Conservation (phyloP, 2,113 vertebrate genomes). For the Scolopax mira region DNA sequence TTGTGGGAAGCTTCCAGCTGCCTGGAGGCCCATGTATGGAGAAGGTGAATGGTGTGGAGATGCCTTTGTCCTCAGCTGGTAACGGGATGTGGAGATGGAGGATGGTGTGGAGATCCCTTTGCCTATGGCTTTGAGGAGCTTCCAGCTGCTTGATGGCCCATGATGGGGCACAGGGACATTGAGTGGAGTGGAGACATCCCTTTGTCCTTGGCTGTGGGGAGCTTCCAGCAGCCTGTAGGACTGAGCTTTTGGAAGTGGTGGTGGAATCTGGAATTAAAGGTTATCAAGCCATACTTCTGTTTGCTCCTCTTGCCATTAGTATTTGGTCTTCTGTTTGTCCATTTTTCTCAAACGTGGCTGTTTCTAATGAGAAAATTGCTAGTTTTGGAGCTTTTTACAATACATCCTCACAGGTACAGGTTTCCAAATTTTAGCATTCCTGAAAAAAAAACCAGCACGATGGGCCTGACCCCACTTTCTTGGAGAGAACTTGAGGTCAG, state of each 20-base stretch:
- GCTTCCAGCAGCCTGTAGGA: background rate
- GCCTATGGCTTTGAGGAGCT: background rate
- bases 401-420: background rate
- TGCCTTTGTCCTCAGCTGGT: background rate
- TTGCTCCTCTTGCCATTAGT: background rate
- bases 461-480: background rate
- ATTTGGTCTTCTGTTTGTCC: background rate
- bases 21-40: background rate
- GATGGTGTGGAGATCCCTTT: background rate
- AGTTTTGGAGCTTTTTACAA: background rate
- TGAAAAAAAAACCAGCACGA: background rate
- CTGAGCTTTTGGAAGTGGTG: too few relatives aligned
- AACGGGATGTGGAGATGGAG: background rate
- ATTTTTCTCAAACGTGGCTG: accelerated
- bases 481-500: background rate
- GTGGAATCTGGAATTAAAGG: background rate
- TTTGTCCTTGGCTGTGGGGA: background rate
- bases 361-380: background rate
- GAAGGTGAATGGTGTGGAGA: background rate
- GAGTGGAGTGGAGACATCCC: background rate
- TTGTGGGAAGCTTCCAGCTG: background rate
- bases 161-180: background rate
- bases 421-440: background rate
- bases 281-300: background rate
- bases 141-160: background rate